A percentile compares a stretch with the other conserved stretches of the same genome.
Conservation (phyloP, 2,797 vertebrate species). For the Takifugu ocellatus region DNA sequence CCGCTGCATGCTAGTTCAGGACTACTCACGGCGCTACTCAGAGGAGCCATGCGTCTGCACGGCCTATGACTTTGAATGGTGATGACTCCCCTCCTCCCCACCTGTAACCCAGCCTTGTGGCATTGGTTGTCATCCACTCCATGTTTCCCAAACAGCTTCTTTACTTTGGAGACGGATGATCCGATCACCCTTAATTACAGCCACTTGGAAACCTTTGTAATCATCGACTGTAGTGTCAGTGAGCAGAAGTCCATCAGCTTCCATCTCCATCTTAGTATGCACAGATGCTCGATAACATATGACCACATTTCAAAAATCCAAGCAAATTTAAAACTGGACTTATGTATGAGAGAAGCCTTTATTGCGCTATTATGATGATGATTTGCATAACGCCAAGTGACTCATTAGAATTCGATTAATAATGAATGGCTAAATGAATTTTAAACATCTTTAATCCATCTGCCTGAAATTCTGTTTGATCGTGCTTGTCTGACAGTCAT, state of each 20-base stretch:
- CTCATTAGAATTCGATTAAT: constrained; percentile 78
- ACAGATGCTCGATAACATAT: constrained; percentile 37
- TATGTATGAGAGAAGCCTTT: constrained; percentile 47
- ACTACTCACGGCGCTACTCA: constrained; percentile 85
- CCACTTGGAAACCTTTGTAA: constrained; percentile 28
- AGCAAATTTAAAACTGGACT: constrained; percentile 60
- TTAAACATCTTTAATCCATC: constrained; percentile 69
- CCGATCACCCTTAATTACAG: constrained; percentile 34
- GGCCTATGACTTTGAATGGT: constrained; percentile 95
- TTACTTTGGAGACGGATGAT: constrained; percentile 25
- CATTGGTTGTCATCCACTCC: constrained; percentile 16
- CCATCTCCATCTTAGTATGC: constrained; percentile 31
- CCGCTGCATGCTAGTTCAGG: constrained; percentile 84
- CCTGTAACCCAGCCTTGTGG: constrained; percentile 23
- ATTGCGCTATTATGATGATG: constrained; percentile 27
- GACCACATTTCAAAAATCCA: constrained; percentile 39
- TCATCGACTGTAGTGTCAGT: constrained; percentile 35
- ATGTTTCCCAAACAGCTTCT: constrained; percentile 35
- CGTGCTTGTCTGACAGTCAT: constrained; percentile 69
- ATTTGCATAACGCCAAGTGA: constrained; percentile 73
- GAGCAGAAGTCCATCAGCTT: constrained; percentile 33
- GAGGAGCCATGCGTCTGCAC: constrained; percentile 89
- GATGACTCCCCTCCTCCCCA: constrained; percentile 43
- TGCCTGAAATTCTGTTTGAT: constrained; percentile 71
- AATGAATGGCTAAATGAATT: constrained; percentile 73